Base-by-base conservation (phyloP, 1,140 invertebrate genomes). In the Nasonia vitripennis region DNA sequence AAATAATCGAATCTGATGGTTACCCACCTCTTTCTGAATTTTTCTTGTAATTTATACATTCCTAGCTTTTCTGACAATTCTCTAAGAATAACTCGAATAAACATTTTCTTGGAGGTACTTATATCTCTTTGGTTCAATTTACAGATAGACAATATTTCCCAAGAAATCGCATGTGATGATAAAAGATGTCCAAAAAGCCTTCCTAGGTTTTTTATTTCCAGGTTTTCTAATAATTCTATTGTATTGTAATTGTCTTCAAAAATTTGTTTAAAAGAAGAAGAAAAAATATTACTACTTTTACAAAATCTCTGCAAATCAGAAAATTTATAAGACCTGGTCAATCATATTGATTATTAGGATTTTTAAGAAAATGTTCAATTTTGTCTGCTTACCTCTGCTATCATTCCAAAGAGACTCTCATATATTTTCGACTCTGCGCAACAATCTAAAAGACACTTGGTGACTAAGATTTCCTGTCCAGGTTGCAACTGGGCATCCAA, bases 131-230 rank as follows among this genome's bases (percentile, higher is more conserved):
- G 74, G 31, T 71, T 62, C 55, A 86, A 68, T 73, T 82, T 83
- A 20, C 82, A n/a, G 67, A 73, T 5, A 17, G 80, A 82, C 20
- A 86, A 37, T 41, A 78, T 12, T 20, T 82, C 34, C 80, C 80
- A 83, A 11, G 85, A 71, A 78, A 86, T 81, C n/a, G 62, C 71
- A 70, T 86, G 31, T 45, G 73, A 45, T 62, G 55, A 10, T 45
- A 86, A 27, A 62, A 86, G 80, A 55, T 86, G 85, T 2, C 80
- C 73, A 78, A 86, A 86, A 34, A 86, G 51, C 73, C 82, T 86
- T 77, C 73, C 78, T 1, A 67, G 27, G 73, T 82, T 82, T 67
- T 82, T 82, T 31, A 86, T 41, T 73, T 78, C 80, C 67, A 55
- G 71, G 23, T 86, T 83, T 62, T 83, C 80, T n/a, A 82, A 45